Evolutionary conservation across 2,888 invertebrate genomes (phyloP), one percentile per base, ranked within the genome.

Genomic region (Alloplasta piceator): DNA sequence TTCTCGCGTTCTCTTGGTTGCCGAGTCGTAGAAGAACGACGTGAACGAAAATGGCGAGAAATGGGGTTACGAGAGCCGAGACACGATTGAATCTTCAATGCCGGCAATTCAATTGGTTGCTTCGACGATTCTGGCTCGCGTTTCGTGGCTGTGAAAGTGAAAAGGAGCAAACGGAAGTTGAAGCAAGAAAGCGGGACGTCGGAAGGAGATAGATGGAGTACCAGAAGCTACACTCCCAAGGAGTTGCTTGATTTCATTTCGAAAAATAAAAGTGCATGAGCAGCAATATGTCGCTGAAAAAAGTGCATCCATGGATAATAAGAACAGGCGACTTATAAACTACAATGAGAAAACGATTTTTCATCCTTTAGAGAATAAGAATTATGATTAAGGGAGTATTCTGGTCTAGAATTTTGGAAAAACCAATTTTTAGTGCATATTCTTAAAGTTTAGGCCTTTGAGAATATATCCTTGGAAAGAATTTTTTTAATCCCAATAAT

Each of bases 61-160:
- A 52, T 9, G 43, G 60, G 6, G 41, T 39, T 38, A 12, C 16
- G 50, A 12, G 36, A 46, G 64, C 1, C 26, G 36, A 26, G 72
- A 82, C 74, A 82, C 84, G 85, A 86, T 87, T 87, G 85, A 86
- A 87, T 87, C 84, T 80, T 86, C 85, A 52, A 70, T 72, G 83
- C 81, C 71, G 72, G 83, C 73, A 83, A 86, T 86, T 85, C 86
- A 84, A 87, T 87, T 81, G 84, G 83, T 78, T 82, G 83, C 82
- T 82, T 66, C 66, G 64, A 52, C 77, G 71, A 60, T 39, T 26
- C 50, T 60, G 50, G 14, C 26, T n/a, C 55, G 41, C 12, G 48
- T 38, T 56, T n/a, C 52, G 66, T 58, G 66, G 55, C 64, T 66
- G 71, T 50, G 64, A 60, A 77, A 71, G 64, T 52, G 72, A 66